Percentiles rank a stretch among this genome's conserved stretches.
phyloP scores from a whole-genome alignment of 2,797 vertebrate species.

The Melopsittacus undulatus region DNA sequence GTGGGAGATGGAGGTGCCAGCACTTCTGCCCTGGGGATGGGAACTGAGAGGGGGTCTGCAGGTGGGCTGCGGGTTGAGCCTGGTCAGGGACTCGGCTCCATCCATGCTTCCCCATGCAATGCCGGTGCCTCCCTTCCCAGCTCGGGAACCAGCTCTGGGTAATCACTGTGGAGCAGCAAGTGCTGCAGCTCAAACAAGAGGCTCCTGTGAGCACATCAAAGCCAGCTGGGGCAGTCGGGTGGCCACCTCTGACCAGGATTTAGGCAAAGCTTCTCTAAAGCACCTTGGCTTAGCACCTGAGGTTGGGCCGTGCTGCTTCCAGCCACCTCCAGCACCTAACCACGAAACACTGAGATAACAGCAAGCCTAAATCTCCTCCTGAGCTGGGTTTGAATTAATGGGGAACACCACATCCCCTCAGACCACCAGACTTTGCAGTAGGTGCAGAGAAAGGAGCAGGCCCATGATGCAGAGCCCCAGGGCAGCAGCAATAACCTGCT shows the following conservation, averaged over 20 bases:
- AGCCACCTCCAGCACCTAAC: neutral
- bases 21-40: neutral
- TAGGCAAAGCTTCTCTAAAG: neutral
- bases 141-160: neutral
- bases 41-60: neutral
- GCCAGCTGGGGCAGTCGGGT: neutral
- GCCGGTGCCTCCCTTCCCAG: neutral
- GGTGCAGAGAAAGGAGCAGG: neutral
- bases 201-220: neutral
- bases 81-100: neutral
- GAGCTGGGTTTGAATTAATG: neutral
- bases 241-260: neutral
- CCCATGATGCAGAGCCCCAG: fast-evolving
- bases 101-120: fast-evolving
- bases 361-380: neutral
- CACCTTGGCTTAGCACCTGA: neutral
- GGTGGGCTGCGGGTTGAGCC: neutral
- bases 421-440: neutral
- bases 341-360: neutral
- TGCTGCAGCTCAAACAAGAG: neutral
- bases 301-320: neutral
- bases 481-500: neutral
- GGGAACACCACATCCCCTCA: neutral
- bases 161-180: neutral
- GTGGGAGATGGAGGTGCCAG: neutral